Evolutionary conservation across 1,140 invertebrate species (phyloP), one percentile per base, ranked within the genome.

Genomic region (Conus betulinus): DNA sequence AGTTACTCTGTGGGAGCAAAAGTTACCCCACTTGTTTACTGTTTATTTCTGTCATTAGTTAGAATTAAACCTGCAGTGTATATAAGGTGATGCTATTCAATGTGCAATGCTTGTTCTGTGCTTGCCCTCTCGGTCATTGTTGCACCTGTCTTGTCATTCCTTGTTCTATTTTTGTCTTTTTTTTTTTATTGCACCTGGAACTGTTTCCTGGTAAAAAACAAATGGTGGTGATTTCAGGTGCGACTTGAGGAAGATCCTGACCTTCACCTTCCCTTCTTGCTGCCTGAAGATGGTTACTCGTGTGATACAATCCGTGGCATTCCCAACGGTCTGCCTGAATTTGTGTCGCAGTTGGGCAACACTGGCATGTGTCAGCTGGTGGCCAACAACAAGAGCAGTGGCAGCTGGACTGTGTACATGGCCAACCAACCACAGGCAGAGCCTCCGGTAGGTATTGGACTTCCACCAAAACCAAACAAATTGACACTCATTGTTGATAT

Each of bases 251-350:
- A 99, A 95, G 98, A 98, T 93, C 96, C 97, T 17, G 97, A 98
- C 91, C 96, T 99, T 27, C 97, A 98, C 91, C 96, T 99, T 25
- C 98, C 98, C 7, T 97, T 99, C 86, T 95, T 99, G 8, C 96
- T 99, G 20, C 99, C 99, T 0, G 98, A 99, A 93, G 99, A 99
- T 96, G 99, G 99, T 20, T 99, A 99, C 96, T 99, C 98, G 93
- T 99, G 98, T 95, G 99, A 99, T 95, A 98, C 99, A 74, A 98
- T 99, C 81, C 96, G 97, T 84, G 98, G 98, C 20, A 92, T 94
- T 67, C 98, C 98, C 27, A 97, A 97, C n/a, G 98, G 98, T 10
- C 95, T 99, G 51, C 97, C 97, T 0, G 98, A 99, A 94, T 99
- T 99, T 94, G 95, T 99, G 51, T 97, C 97, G 86, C 98, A 98